These are phyloP conservation scores for Lithophane ornitopus DNA, from an alignment of 2,888 invertebrate species.

Conservation along the genomic window DNA sequence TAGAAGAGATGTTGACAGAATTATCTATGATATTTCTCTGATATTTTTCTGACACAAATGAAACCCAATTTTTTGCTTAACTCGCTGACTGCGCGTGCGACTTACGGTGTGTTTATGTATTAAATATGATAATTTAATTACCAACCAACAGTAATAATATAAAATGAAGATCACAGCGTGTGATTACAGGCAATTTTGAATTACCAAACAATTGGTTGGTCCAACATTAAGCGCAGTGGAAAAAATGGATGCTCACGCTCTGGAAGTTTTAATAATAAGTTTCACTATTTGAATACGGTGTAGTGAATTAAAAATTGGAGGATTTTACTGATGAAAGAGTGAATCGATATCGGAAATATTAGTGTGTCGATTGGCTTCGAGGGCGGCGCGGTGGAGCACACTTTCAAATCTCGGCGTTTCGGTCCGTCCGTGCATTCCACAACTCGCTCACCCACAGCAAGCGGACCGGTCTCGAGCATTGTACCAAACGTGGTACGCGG, in stretches of 20 bases:
- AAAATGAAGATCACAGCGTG: slow-evolving; percentile 72
- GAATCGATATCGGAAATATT: slow-evolving; percentile 70
- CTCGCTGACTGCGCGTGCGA: slow-evolving; percentile 60
- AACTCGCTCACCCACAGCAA: slow-evolving; percentile 89
- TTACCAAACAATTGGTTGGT: slow-evolving; percentile 78
- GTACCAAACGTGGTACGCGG: slow-evolving; percentile 84
- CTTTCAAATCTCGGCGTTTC: slow-evolving; percentile 87
- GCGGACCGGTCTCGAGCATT: slow-evolving; percentile 89
- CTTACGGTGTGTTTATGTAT: slow-evolving; percentile 72
- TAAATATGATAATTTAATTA: slow-evolving; percentile 83
- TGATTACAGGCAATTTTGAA: slow-evolving; percentile 82
- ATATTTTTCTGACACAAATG: slow-evolving; percentile 50
- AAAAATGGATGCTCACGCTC: slow-evolving; percentile 71
- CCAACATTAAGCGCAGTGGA: slow-evolving; percentile 69
- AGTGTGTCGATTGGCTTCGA: slow-evolving; percentile 76
- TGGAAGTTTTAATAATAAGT: slow-evolving; percentile 57
- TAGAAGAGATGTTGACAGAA: slow-evolving; percentile 55
- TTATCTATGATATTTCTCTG: slow-evolving; percentile 64
- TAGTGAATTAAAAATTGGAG: slow-evolving; percentile 51
- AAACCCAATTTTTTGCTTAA: slow-evolving; percentile 65
- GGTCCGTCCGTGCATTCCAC: slow-evolving; percentile 88
- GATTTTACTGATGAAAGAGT: slow-evolving; percentile 64
- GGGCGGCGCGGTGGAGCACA: slow-evolving; percentile 75
- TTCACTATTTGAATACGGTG: slow-evolving; percentile 37
- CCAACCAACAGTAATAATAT: slow-evolving; percentile 75